Conservation (phyloP, 2,888 invertebrate species). For the Trachelus tabidus region DNA sequence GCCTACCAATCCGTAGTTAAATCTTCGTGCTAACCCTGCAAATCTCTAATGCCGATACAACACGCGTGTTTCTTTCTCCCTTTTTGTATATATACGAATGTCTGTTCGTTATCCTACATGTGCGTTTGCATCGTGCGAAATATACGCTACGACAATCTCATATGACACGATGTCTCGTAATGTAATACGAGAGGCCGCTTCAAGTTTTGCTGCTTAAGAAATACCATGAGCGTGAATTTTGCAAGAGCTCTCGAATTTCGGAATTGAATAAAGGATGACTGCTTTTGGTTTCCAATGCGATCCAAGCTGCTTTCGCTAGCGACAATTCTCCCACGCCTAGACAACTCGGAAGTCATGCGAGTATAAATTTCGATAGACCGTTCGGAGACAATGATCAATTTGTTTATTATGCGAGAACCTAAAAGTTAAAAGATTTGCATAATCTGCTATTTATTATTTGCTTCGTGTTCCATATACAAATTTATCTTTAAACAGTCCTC, state of each 20-base stretch:
- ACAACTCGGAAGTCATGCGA: neutral
- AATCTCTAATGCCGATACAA: neutral
- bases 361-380: neutral
- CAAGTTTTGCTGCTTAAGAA: conserved; percentile 41
- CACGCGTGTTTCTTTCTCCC: neutral
- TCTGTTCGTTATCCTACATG: neutral
- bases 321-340: neutral
- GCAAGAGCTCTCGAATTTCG: conserved; percentile 33
- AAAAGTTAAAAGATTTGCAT: neutral
- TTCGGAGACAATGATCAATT: neutral
- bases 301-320: neutral
- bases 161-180: conserved; percentile 31
- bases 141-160: conserved; percentile 16
- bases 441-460: neutral
- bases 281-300: neutral
- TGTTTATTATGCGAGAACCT: neutral
- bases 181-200: conserved; percentile 37
- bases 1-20: neutral
- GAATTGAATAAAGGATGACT: conserved; percentile 16
- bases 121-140: neutral
- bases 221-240: conserved; percentile 39
- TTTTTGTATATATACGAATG: neutral
- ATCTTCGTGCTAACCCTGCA: neutral
- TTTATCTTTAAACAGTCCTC: neutral
- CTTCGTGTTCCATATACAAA: neutral